Evolutionary conservation across 1,140 invertebrate genomes (phyloP).

Genomic region (Leptestheria dahalacensis): DNA sequence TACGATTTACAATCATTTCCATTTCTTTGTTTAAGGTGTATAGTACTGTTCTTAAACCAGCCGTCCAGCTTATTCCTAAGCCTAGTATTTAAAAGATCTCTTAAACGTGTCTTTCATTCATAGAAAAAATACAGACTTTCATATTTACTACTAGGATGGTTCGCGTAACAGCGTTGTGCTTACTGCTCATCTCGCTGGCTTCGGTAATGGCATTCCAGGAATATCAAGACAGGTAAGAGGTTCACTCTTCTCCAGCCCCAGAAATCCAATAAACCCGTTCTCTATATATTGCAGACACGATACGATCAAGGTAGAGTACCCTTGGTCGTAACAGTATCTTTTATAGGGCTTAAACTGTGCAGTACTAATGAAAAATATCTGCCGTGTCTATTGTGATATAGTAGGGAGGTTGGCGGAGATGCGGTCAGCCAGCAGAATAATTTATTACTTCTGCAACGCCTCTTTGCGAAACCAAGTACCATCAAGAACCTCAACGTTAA

Average conservation of each 20-base stretch:
- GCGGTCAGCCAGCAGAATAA: neutral
- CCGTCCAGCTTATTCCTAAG: too few relatives aligned
- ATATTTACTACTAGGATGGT: too few relatives aligned
- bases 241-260: too few relatives aligned
- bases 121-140: neutral
- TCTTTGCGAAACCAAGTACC: neutral
- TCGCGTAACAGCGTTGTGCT: neutral
- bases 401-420: neutral
- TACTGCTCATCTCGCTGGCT: neutral
- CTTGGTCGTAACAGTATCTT: too few relatives aligned
- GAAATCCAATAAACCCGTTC: too few relatives aligned
- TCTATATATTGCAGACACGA: too few relatives aligned
- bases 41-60: too few relatives aligned
- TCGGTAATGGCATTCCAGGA: too few relatives aligned
- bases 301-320: neutral
- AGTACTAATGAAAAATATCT: neutral
- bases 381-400: neutral
- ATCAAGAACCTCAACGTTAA: neutral
- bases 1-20: too few relatives aligned
- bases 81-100: too few relatives aligned
- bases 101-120: too few relatives aligned
- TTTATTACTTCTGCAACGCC: constrained; percentile 9
- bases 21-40: too few relatives aligned
- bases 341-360: neutral
- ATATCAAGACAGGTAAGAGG: neutral